Evolutionary conservation across 1,140 invertebrate species (phyloP).

Genomic region (Wiebesia pumilae): DNA sequence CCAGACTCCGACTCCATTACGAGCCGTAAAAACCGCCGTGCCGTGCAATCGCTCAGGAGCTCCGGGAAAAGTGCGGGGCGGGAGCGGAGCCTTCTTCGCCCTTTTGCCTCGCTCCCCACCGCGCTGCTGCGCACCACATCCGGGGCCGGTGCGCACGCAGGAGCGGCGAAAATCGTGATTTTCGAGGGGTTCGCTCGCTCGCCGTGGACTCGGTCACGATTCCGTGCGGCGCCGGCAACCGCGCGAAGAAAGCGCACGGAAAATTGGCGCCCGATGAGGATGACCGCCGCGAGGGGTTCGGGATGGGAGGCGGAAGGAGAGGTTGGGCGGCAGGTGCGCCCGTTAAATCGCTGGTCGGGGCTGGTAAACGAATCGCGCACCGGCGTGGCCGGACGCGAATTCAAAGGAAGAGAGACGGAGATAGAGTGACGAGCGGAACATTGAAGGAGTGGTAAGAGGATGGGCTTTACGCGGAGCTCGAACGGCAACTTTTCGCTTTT

Average conservation of each 20-base stretch:
- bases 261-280: constrained; percentile 45
- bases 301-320: too few relatives aligned
- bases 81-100: neutral
- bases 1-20: too few relatives aligned
- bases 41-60: too few relatives aligned
- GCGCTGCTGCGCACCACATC: neutral
- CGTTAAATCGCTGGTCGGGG: constrained; percentile 39
- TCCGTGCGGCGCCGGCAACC: neutral
- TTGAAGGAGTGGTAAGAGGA: neutral
- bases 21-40: too few relatives aligned
- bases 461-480: neutral
- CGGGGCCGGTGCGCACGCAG: too few relatives aligned
- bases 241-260: constrained; percentile 14
- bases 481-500: neutral
- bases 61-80: neutral
- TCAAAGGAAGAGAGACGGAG: neutral
- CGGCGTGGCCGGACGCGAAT: constrained; percentile 30
- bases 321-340: constrained; percentile 54
- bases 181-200: neutral
- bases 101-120: constrained; percentile 30
- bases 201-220: neutral
- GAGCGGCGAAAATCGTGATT: constrained; percentile 18
- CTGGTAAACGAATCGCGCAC: constrained; percentile 7
- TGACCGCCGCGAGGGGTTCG: constrained; percentile 46
- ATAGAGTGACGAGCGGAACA: neutral